Evolutionary conservation across 1,140 invertebrate species (phyloP), one percentile per base, ranked within the genome.

Genomic region (Drosophila navojoa): DNA sequence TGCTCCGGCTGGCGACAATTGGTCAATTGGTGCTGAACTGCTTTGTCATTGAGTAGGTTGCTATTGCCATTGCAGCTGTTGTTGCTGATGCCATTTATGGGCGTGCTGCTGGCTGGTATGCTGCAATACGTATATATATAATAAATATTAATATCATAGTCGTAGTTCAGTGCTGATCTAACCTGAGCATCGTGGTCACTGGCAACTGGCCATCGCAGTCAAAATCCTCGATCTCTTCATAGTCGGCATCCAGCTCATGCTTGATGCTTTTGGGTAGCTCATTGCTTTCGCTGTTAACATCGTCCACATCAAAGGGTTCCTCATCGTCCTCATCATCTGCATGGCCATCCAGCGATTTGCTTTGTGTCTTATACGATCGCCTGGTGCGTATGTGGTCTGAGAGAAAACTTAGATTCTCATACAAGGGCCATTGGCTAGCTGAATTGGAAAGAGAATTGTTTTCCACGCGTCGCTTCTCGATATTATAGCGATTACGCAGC

Each of bases 401-500:
- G 16, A 92, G 61, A 44, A 92, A 92, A 49, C 77, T 77, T 2
- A 92, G 86, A 73, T 85, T 81, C 1, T 91, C 77, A 45, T 77
- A 92, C n/a, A 92, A 69, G 1, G 91, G 90, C 91, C 91, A 92
- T 22, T 90, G 89, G 2, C 90, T 91, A 25, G 61, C 58, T n/a
- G 72, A 55, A 9, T 66, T 64, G n/a, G 62, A 59, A 71, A 62
- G 13, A 35, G 42, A 15, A 75, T 54, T 60, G 49, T 78, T 81
- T 22, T 92, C 91, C 3, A 92, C 55, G 3, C 91, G 91, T 5
- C 91, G 78, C 53, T 92, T 92, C 50, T 92, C 91, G 11, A 92
- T 81, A 57, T 92, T 92, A 44, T 92, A 92, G 13, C 91, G 91
- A 75, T 92, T 92, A 6, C 91, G 77, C 9, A 92, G 55, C 15